Conservation (phyloP, 2,113 vertebrate species). For the Salvator merianae region DNA sequence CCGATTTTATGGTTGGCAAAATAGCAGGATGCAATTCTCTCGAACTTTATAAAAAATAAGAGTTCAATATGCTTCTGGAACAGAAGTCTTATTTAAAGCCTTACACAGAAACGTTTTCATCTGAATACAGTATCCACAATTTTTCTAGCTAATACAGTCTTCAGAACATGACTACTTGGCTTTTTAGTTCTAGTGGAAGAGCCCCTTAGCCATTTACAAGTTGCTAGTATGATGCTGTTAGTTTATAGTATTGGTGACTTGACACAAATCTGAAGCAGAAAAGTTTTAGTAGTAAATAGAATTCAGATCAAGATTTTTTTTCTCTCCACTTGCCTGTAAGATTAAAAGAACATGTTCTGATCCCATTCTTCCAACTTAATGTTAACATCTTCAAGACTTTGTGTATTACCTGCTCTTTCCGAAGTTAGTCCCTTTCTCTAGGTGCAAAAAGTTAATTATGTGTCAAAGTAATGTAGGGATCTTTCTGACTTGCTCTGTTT, state of each 20-base stretch:
- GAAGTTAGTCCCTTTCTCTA: neutral
- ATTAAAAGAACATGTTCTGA: slow-evolving; percentile 52
- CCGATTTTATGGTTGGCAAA: slow-evolving; percentile 2
- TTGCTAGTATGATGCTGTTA: slow-evolving; percentile 1
- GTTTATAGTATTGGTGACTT: slow-evolving; percentile 44
- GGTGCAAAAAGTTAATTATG: neutral
- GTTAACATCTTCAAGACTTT: slow-evolving; percentile 71
- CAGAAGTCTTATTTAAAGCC: neutral
- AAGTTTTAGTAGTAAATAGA: slow-evolving; percentile 38
- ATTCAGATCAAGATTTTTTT: slow-evolving; percentile 49
- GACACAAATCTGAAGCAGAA: slow-evolving; percentile 57
- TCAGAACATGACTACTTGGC: slow-evolving; percentile 10
- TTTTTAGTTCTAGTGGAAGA: slow-evolving; percentile 33
- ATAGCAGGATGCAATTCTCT: neutral
- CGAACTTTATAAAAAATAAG: neutral
- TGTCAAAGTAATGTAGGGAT: neutral
- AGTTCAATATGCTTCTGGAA: neutral
- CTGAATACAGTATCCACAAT: neutral
- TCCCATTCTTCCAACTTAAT: slow-evolving; percentile 69
- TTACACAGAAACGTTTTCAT: neutral
- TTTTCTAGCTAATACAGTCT: neutral
- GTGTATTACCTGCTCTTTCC: slow-evolving; percentile 67
- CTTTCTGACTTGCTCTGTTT: neutral
- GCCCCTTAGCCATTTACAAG: neutral
- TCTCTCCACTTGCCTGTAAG: slow-evolving; percentile 32